A percentile compares a stretch with the other conserved stretches of the same genome.
Evolutionary conservation across 1,140 invertebrate species (phyloP).

Genomic region (Lordiphosa clarofinis): DNA sequence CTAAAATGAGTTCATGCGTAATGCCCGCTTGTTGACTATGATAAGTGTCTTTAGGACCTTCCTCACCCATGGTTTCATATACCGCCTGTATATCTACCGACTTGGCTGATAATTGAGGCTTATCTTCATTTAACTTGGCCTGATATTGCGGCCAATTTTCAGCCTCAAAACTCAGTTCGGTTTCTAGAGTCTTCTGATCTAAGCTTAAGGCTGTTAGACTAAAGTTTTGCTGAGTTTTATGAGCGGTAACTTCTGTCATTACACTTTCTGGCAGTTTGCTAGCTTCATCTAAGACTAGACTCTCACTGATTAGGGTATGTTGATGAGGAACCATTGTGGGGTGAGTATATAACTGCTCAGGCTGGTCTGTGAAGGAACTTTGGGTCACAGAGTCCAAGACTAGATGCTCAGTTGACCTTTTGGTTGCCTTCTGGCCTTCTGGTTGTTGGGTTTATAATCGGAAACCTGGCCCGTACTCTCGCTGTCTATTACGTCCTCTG

Average conservation of each 20-base stretch:
- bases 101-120: conserved; percentile 19
- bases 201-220: conserved; percentile 31
- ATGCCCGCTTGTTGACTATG: conserved; percentile 23
- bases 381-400: conserved; percentile 27
- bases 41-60: conserved; percentile 1
- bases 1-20: conserved; percentile 26
- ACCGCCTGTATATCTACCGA: conserved; percentile 17
- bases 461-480: conserved; percentile 22
- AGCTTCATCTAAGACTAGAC: conserved; percentile 15
- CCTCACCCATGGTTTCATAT: conserved; percentile 43
- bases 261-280: conserved; percentile 15
- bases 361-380: not conserved
- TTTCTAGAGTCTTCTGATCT: conserved; percentile 43
- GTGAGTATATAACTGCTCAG: conserved; percentile 13
- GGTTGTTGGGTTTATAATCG: conserved; percentile 17
- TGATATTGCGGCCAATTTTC: conserved; percentile 16
- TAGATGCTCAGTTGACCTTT: conserved; percentile 29
- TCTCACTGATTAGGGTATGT: conserved; percentile 35
- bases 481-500: conserved; percentile 28
- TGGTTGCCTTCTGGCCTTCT: conserved; percentile 42
- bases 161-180: conserved; percentile 15
- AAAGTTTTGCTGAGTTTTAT: conserved; percentile 13
- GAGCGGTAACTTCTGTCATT: conserved; percentile 17
- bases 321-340: conserved; percentile 33
- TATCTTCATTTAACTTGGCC: conserved; percentile 24